Conservation (phyloP, 2,113 vertebrate genomes). For the Hyaena hyaena region DNA sequence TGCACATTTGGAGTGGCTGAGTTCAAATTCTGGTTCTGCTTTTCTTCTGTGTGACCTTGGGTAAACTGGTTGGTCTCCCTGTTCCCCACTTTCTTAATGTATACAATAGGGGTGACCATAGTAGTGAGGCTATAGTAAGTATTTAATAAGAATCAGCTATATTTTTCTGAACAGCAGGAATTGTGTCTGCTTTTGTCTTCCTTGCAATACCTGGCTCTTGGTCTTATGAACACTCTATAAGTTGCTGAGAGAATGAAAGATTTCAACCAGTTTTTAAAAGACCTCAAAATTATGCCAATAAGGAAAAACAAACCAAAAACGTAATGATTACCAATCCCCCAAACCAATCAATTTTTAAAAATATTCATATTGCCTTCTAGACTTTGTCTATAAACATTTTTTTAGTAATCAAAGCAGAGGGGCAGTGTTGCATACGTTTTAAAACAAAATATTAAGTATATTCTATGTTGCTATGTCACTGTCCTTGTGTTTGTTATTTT, state of each 20-base stretch:
- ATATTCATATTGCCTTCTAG: not conserved
- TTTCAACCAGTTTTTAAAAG: not conserved
- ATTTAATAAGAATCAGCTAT: not conserved
- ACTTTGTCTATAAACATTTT: not conserved
- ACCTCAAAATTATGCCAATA: not conserved
- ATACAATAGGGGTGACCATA: not conserved
- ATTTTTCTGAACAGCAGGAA: not conserved
- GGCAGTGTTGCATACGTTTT: not conserved
- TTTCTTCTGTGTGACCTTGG: not conserved
- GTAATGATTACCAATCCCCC: not conserved
- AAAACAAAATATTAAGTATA: not conserved
- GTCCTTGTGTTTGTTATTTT: not conserved
- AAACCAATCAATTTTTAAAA: not conserved
- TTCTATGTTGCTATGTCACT: not conserved
- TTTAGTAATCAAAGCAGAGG: not conserved
- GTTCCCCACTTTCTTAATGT: not conserved
- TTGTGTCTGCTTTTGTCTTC: not conserved
- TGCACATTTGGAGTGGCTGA: not conserved
- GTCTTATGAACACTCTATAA: not conserved
- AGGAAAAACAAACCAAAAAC: not conserved
- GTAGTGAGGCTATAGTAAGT: not conserved
- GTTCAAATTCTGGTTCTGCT: conserved; percentile 14
- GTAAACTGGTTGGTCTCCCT: not conserved
- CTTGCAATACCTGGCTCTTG: not conserved
- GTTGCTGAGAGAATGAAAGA: not conserved